A percentile compares a stretch with the other conserved stretches of the same genome.
These are phyloP conservation scores for Tupaia tana DNA, from an alignment of 2,113 vertebrate species.

Conservation along the genomic window DNA sequence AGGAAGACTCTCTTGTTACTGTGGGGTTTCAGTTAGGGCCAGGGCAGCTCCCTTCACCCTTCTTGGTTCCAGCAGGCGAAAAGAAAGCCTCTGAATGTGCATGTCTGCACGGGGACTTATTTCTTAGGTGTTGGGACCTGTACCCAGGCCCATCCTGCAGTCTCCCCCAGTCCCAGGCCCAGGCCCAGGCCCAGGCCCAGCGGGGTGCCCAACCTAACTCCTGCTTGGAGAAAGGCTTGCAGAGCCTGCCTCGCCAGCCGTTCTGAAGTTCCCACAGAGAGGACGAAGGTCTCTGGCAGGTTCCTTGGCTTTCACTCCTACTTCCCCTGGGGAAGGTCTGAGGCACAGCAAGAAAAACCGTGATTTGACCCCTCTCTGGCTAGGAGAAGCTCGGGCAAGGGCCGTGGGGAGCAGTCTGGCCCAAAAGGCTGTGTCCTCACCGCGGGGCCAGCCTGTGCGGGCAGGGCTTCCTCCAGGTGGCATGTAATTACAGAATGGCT, in stretches of 20 bases:
- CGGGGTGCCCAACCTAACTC: neutral
- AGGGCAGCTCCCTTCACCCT: neutral
- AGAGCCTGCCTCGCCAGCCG: neutral
- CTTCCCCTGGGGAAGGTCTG: fast-evolving
- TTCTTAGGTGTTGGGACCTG: neutral
- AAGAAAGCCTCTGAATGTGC: neutral
- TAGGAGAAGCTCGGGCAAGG: neutral
- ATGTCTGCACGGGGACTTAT: neutral
- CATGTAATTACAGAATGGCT: slow-evolving; percentile 67
- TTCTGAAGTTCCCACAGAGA: neutral
- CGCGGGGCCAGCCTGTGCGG: slow-evolving; percentile 38
- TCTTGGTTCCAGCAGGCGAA: neutral
- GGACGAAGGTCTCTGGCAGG: neutral
- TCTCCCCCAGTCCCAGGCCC: neutral
- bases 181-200: neutral
- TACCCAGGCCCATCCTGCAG: neutral
- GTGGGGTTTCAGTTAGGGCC: neutral
- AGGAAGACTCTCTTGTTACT: neutral
- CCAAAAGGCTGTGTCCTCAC: neutral
- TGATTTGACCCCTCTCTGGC: neutral
- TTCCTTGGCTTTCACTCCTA: neutral
- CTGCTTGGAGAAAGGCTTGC: neutral
- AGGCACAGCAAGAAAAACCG: neutral
- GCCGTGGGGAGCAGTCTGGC: neutral
- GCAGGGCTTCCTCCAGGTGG: slow-evolving; percentile 37